These are phyloP conservation scores for Cololabis saira DNA, from an alignment of 2,113 vertebrate genomes.

Conservation along the genomic window DNA sequence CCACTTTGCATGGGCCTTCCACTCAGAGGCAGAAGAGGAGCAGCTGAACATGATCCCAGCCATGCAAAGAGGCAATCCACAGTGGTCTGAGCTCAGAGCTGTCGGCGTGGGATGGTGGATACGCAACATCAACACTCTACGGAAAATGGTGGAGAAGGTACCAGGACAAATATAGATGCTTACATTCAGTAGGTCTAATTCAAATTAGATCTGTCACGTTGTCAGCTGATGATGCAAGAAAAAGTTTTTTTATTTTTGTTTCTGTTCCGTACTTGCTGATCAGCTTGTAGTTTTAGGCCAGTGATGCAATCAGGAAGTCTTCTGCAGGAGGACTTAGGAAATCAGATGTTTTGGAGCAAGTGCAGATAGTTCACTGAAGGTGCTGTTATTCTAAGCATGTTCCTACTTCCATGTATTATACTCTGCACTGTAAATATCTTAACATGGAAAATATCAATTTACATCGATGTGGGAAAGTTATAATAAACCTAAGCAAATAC, in stretches of 20 bases:
- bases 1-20: slow-evolving; percentile 99
- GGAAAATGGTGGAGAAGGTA: slow-evolving; percentile 98
- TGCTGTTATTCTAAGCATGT: no score
- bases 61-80: slow-evolving; percentile 95
- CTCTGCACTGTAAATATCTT: neutral
- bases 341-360: no score
- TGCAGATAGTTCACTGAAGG: no score
- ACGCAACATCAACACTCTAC: slow-evolving; percentile 95
- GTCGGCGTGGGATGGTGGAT: slow-evolving; percentile 99
- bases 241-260: neutral
- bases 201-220: neutral
- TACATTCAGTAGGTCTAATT: neutral
- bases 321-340: no score
- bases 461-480: no score
- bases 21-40: slow-evolving; percentile 97
- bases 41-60: slow-evolving; percentile 97
- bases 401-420: neutral
- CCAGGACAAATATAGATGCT: neutral
- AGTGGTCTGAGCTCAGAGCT: slow-evolving; percentile 96
- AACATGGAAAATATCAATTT: no score
- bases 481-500: no score
- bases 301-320: no score
- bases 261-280: no score
- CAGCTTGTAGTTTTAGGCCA: no score
- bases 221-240: neutral